Percentiles rank a stretch among this genome's conserved stretches.
Conservation (phyloP, 2,888 invertebrate genomes). For the Beris morrisii region DNA sequence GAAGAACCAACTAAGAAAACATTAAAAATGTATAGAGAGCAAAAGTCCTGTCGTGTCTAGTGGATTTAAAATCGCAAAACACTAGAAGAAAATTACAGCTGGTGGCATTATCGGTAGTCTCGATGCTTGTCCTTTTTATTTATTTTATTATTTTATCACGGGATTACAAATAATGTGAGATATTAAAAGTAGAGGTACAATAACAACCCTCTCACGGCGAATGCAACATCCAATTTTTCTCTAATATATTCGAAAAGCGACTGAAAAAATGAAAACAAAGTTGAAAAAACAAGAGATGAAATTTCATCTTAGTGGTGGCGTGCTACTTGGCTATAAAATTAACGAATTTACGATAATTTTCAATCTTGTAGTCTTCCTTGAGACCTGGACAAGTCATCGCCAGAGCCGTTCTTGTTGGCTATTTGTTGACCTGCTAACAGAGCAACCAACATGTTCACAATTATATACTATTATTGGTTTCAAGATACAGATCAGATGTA, state of each 20-base stretch:
- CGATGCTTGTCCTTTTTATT: conserved; percentile 24
- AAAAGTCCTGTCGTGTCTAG: conserved; percentile 19
- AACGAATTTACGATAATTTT: conserved; percentile 39
- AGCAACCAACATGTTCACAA: conserved; percentile 28
- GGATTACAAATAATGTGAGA: conserved; percentile 35
- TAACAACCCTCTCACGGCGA: background rate
- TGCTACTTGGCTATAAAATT: conserved; percentile 39
- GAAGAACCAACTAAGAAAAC: no score
- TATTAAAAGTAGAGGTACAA: conserved; percentile 30
- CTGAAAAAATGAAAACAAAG: background rate
- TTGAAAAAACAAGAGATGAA: conserved; percentile 24
- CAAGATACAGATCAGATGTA: conserved; percentile 31
- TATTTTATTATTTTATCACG: conserved; percentile 6
- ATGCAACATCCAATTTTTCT: background rate
- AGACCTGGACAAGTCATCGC: no score
- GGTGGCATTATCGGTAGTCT: background rate
- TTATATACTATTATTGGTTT: conserved; percentile 32
- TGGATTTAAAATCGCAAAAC: conserved; percentile 18
- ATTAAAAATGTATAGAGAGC: background rate
- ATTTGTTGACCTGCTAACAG: conserved; percentile 33
- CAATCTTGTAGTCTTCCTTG: conserved; percentile 31
- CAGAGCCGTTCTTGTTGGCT: conserved; percentile 19
- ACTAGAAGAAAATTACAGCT: conserved; percentile 22
- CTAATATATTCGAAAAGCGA: background rate
- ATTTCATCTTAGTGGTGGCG: conserved; percentile 34